phyloP scores from a whole-genome alignment of 2,888 invertebrate genomes.

The Scaeva pyrastri region DNA sequence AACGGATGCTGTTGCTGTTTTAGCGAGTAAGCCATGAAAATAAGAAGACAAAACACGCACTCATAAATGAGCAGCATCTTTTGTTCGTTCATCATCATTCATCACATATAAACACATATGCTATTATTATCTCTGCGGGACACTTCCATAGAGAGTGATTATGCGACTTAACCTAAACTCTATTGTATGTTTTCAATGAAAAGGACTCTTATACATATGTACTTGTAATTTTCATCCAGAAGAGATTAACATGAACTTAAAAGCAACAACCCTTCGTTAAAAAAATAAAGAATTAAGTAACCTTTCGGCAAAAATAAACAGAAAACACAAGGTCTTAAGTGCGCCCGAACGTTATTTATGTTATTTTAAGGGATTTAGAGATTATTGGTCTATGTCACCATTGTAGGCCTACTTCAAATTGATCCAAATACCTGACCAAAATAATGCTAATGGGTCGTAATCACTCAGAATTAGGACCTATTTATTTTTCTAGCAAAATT shows the following conservation, averaged over 20 bases:
- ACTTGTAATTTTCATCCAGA: slow-evolving; percentile 38
- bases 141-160: slow-evolving; percentile 39
- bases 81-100: slow-evolving; percentile 49
- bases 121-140: slow-evolving; percentile 70
- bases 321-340: slow-evolving; percentile 50
- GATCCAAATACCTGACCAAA: slow-evolving; percentile 72
- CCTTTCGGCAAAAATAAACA: slow-evolving; percentile 28
- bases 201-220: slow-evolving; percentile 37
- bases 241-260: slow-evolving; percentile 62
- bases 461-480: slow-evolving; percentile 55
- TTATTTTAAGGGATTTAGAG: slow-evolving; percentile 69
- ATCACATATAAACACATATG: slow-evolving; percentile 44
- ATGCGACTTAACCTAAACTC: slow-evolving; percentile 7
- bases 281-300: slow-evolving; percentile 46
- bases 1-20: slow-evolving; percentile 62
- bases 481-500: slow-evolving; percentile 29
- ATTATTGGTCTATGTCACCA: slow-evolving; percentile 57
- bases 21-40: slow-evolving; percentile 18
- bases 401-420: slow-evolving; percentile 67
- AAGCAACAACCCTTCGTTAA: slow-evolving; percentile 48
- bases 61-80: slow-evolving; percentile 58
- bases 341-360: slow-evolving; percentile 53
- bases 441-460: slow-evolving; percentile 70
- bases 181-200: slow-evolving; percentile 46
- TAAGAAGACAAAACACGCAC: slow-evolving; percentile 2